Evolutionary conservation across 2,888 invertebrate genomes (phyloP), one percentile per base, ranked within the genome.

Genomic region (Melinopterus prodromus): DNA sequence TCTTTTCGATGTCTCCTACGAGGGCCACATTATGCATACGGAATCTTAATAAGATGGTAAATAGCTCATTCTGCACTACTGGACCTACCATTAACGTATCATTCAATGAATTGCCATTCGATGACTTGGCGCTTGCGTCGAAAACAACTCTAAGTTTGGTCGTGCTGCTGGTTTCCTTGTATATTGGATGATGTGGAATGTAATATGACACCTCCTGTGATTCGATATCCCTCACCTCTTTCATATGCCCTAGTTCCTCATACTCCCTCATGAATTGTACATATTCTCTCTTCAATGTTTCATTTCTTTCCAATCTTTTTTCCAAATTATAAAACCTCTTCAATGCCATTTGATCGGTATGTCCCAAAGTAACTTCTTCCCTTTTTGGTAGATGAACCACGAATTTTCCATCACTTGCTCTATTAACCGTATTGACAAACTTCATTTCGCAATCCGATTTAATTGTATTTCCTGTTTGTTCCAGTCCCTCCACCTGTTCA

Each of bases 241-340:
- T 70, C 82, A 81, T 81, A 36, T 81, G 80, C 6, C 77, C 78
- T 36, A 79, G 72, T 4, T 69, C 16, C 37, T 53, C 16, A 74
- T 81, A 81, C 76, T 82, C 81, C 53, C 74, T 71, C 77, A 81
- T 79, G 53, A 81, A 81, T 36, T 78, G 37, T 26, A 70, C 6
- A 38, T 82, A 81, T n/a, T 78, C 36, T 38, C 12, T 16, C 35
- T 69, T 78, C n/a, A 81, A 71, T 26, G 69, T 26, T 9, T 26
- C 7, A 78, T 83, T 81, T 38, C 79, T 79, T 14, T 75, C 2
- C 16, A 84, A 80, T 80, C 74, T 79, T 71, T 80, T 70, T 71
- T 82, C 83, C 69, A 81, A 71, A 6, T 74, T 70, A 9, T 77
- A 76, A 75, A 84, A 83, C 69, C 81, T 26, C n/a, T 70, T 71